Conservation (phyloP, 2,888 invertebrate genomes). For the Clivina fossor region DNA sequence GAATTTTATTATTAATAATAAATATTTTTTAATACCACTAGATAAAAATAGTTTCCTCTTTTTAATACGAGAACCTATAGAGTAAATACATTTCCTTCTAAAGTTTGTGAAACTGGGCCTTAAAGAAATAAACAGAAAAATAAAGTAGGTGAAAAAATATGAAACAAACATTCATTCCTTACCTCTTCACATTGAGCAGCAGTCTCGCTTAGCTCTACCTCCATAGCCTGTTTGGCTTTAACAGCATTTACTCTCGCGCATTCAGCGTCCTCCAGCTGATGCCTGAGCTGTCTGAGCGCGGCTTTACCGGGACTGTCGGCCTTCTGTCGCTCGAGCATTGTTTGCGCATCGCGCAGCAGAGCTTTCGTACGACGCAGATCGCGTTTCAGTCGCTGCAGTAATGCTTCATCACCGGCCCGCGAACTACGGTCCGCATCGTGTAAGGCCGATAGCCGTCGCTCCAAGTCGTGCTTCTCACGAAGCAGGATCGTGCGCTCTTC, state of each 20-base stretch:
- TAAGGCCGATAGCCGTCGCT: constrained; percentile 77
- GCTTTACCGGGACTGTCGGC: constrained; percentile 75
- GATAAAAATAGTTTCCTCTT: no score
- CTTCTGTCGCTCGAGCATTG: constrained; percentile 85
- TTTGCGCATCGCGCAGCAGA: constrained; percentile 86
- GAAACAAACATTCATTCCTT: constrained; percentile 37
- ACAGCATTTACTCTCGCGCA: constrained; percentile 80
- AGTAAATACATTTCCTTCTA: no score
- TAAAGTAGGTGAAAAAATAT: not conserved
- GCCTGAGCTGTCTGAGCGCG: constrained; percentile 56
- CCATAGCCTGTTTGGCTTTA: constrained; percentile 83
- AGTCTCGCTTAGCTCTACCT: constrained; percentile 84
- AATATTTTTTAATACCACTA: no score
- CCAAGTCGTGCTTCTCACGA: constrained; percentile 89
- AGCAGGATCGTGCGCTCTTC: constrained; percentile 84
- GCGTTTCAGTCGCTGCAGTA: constrained; percentile 73
- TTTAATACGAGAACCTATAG: no score
- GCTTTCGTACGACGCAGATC: constrained; percentile 90
- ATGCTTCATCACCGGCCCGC: constrained; percentile 71
- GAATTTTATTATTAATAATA: no score
- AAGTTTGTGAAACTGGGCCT: no score
- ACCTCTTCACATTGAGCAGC: constrained; percentile 83
- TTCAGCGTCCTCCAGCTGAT: constrained; percentile 87
- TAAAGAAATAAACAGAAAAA: not conserved
- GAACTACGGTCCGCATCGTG: constrained; percentile 76